Evolutionary conservation across 2,113 vertebrate genomes (phyloP), one percentile per base, ranked within the genome.

Genomic region (Nycticebus coucang): DNA sequence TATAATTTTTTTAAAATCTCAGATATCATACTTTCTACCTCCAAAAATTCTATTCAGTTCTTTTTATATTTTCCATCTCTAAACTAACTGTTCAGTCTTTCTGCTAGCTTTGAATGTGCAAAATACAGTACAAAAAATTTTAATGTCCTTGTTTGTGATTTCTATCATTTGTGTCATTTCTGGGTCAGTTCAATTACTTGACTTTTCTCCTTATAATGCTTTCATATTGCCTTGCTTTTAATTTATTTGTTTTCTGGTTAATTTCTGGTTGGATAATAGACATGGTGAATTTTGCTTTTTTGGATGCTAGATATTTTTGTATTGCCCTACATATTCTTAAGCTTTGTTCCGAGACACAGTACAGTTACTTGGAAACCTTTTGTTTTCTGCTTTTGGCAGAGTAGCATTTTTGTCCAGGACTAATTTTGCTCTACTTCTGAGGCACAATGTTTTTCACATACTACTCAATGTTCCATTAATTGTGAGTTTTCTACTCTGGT

Each of bases 131-230:
- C 37, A 78, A 71, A 50, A 62, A 45, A 37, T 81, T 81, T 77
- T 45, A 74, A 60, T 71, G 41, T 45, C 30, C 53, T 86, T 81
- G 1, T 64, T 86, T 55, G 33, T 90, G 17, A 82, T 87, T 83
- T 93, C 53, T 79, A 28, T 85, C 50, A 80, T 77, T 37, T 78
- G 35, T 89, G 10, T 77, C 68, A 91, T 74, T 91, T 89, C n/a
- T 88, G 71, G 26, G 17, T 74, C 45, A 66, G 4, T 71, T 79
- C 82, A 82, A 69, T 72, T 87, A 21, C 74, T 45, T 82, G 21
- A 19, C 45, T 66, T 93, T 94, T 93, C 21, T 60, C 15, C 26
- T 89, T 50, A 45, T 71, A 64, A 19, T 45, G n/a, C 84, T 18
- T 68, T 91, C 21, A 35, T 35, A 78, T 74, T 57, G 28, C 79